Percentiles rank a stretch among this genome's conserved stretches.
Conservation (phyloP, 2,888 invertebrate genomes). For the Dasysyrphus albostriatus region DNA sequence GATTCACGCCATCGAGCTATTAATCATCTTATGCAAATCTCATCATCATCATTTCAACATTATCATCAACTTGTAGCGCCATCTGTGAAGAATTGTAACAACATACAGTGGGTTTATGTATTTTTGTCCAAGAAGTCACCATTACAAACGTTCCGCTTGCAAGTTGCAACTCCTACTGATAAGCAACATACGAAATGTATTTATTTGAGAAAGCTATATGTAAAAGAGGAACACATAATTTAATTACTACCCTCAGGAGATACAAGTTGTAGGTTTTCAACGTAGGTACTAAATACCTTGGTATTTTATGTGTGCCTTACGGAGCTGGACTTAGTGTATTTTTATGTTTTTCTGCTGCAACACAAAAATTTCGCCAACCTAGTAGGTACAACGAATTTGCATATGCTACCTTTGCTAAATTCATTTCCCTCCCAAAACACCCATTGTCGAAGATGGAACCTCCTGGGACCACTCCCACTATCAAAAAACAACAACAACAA, state of each 20-base stretch:
- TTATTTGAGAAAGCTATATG: slow-evolving; percentile 30
- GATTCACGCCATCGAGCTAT: slow-evolving; percentile 54
- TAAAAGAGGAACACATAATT: slow-evolving; percentile 42
- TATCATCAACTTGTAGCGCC: slow-evolving; percentile 36
- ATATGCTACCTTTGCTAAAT: slow-evolving; percentile 29
- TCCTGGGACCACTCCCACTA: slow-evolving; percentile 26
- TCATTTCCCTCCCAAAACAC: slow-evolving; percentile 28
- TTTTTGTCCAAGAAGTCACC: slow-evolving; percentile 55
- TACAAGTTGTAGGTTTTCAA: neutral
- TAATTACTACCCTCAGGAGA: slow-evolving; percentile 53
- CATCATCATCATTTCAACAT: slow-evolving; percentile 26
- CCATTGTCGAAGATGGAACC: slow-evolving; percentile 23
- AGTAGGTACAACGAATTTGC: slow-evolving; percentile 54
- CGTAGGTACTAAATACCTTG: neutral
- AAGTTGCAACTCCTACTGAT: slow-evolving; percentile 60
- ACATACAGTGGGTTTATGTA: neutral
- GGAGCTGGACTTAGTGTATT: slow-evolving; percentile 27
- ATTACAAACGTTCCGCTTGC: slow-evolving; percentile 36
- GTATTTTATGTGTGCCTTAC: slow-evolving; percentile 21
- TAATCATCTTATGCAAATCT: slow-evolving; percentile 74
- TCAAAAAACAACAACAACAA: neutral
- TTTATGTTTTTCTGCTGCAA: neutral
- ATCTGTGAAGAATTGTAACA: slow-evolving; percentile 40
- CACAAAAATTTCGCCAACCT: slow-evolving; percentile 13
- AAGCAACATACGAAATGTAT: slow-evolving; percentile 55